phyloP scores from a whole-genome alignment of 2,888 invertebrate species.

The Drosophila crucigera region DNA sequence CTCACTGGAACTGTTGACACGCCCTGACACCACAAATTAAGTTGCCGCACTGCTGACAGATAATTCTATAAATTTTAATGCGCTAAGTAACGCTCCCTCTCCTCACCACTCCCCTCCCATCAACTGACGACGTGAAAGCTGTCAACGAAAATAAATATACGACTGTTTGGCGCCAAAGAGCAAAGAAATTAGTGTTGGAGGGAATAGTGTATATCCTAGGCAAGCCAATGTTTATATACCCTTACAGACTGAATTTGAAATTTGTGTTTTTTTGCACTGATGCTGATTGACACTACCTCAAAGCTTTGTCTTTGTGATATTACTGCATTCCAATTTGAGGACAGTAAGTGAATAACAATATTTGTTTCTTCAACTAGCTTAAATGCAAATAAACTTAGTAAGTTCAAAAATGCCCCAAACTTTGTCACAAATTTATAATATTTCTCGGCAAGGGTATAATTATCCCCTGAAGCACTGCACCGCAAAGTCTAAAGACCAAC shows the following conservation, averaged over 20 bases:
- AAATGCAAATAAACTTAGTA: neutral
- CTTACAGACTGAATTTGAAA: accelerated
- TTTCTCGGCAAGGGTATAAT: neutral
- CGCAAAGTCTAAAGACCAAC: neutral
- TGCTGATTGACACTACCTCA: neutral
- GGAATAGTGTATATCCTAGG: constrained; percentile 1
- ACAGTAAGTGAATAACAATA: neutral
- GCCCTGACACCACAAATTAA: constrained; percentile 37
- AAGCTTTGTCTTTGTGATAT: neutral
- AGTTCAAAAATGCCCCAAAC: neutral
- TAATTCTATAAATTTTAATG: constrained; percentile 52
- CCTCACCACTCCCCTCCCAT: neutral
- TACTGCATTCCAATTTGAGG: neutral
- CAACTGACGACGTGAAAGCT: constrained; percentile 7
- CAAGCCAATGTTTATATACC: constrained; percentile 18
- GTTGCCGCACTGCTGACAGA: constrained; percentile 62
- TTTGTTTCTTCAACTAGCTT: neutral
- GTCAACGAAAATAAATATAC: constrained; percentile 59
- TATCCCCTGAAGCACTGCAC: neutral
- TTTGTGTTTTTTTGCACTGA: neutral
- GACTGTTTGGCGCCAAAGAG: neutral
- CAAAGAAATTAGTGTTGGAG: neutral
- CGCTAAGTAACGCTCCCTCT: constrained; percentile 37
- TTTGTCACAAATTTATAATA: neutral
- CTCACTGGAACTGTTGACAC: constrained; percentile 6